phyloP scores from a whole-genome alignment of 2,113 vertebrate species.

The Potamarius usumacintae region DNA sequence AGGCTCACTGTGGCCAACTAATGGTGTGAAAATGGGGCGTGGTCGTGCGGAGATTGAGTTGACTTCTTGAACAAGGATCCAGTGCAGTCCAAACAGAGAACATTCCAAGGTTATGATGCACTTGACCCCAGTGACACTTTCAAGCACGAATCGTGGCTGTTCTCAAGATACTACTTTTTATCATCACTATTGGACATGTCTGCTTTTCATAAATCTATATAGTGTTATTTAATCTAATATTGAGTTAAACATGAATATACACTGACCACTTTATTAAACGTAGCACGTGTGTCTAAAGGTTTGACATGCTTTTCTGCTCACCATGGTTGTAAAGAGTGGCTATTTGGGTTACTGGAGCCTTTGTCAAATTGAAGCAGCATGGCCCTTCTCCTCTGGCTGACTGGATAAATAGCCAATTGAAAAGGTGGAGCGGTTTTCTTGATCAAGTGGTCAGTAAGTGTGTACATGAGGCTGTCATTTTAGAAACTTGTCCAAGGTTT shows the following conservation, averaged over 20 bases:
- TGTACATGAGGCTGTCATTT: not conserved
- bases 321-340: not conserved
- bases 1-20: constrained; percentile 55
- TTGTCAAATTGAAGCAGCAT: not conserved
- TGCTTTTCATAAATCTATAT: not conserved
- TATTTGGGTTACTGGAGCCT: not conserved
- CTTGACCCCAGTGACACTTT: not conserved
- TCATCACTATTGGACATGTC: not conserved
- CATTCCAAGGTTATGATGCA: not conserved
- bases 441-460: too few species aligned
- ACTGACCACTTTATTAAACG: not conserved
- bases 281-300: not conserved
- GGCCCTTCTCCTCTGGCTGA: not conserved
- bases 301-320: not conserved
- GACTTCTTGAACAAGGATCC: not conserved
- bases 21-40: not conserved
- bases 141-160: not conserved
- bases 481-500: not conserved
- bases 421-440: not conserved
- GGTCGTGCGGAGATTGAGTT: not conserved
- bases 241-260: not conserved
- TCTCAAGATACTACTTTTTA: not conserved
- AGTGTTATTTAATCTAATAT: not conserved
- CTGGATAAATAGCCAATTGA: not conserved
- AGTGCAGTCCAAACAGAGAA: not conserved